A percentile compares a stretch with the other conserved stretches of the same genome.
Conservation (phyloP, 1,140 invertebrate genomes). For the Apis cerana region DNA sequence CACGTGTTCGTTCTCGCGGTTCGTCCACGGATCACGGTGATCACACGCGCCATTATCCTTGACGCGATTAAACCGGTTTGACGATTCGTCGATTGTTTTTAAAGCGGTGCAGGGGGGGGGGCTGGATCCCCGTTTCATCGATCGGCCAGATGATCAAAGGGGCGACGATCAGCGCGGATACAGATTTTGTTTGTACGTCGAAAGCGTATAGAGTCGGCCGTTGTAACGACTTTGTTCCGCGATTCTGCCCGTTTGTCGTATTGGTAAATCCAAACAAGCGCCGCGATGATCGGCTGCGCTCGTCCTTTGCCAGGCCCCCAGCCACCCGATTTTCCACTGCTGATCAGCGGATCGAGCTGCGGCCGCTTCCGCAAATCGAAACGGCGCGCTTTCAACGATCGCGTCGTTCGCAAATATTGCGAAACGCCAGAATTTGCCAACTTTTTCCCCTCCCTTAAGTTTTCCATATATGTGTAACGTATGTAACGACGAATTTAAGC, state of each 20-base stretch:
- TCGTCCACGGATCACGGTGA: slow-evolving; percentile 51
- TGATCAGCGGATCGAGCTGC: slow-evolving; percentile 1
- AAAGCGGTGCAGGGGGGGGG: not conserved
- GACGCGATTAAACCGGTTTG: slow-evolving; percentile 67
- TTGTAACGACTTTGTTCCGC: slow-evolving; percentile 7
- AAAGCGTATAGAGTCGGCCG: slow-evolving; percentile 7
- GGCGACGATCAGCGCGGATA: not conserved
- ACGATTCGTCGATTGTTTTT: slow-evolving; percentile 42
- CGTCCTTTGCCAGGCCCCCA: slow-evolving; percentile 21
- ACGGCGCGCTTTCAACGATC: not conserved
- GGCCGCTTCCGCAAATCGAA: not conserved
- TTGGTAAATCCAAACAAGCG: slow-evolving; percentile 43
- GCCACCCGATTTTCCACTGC: not conserved
- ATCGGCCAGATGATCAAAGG: slow-evolving; percentile 17
- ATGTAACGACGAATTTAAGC: too few species aligned
- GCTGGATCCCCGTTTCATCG: slow-evolving; percentile 16
- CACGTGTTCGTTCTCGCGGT: slow-evolving; percentile 76
- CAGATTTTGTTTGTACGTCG: slow-evolving; percentile 10
- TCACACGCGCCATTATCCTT: slow-evolving; percentile 69
- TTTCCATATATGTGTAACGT: not conserved
- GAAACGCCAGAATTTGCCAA: not conserved
- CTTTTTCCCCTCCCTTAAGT: not conserved
- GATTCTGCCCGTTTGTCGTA: slow-evolving; percentile 34
- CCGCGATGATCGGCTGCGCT: slow-evolving; percentile 23
- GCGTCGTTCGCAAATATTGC: slow-evolving; percentile 12